Base-by-base conservation (phyloP, 2,888 invertebrate genomes). In the Drepanosiphum platanoidis region DNA sequence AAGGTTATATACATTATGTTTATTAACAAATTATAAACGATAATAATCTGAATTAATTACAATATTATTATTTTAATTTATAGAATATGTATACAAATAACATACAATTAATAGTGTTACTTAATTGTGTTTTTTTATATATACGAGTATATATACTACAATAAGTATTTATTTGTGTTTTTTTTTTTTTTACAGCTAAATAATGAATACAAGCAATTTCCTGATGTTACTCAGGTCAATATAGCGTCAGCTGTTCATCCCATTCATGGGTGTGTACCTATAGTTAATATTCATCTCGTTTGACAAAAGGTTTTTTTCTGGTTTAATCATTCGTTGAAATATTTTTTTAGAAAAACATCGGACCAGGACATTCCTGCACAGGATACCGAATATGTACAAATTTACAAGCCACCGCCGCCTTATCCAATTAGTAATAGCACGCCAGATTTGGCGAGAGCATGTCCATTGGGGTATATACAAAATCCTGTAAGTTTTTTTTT, bases 391-490 rank as follows among this genome's bases (percentile, higher is more conserved):
- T 84, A 70, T 9, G 52, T 77, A 32, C 84, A 77, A 77, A 91
- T 94, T 9, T 94, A 93, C 89, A 95, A 96, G 89, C 95, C 96
- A 0, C 96, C 96, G 0, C 96, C 96, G 0, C 95, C 96, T 0
- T 96, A 96, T 90, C 95, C 95, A 0, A 93, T 93, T 0, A 95
- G 95, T 13, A 95, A 94, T 88, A 95, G 95, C 0, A 96, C 96
- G 0, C 96, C 96, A 0, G 96, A 96, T 89, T 90, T 96, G 86
- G 95, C 96, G 70, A 86, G 66, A 87, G 87, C 86, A 86, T 88
- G 30, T 88, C 88, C 86, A 87, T 88, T 77, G 87, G 87, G 86
- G 86, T 87, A 71, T 27, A 64, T 80, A 22, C 88, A 88, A 88
- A 88, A 88, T 87, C 52, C 58, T 70, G 81, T 34, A 39, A 68